Base-by-base conservation (phyloP, 2,113 vertebrate species). In the Xerus inauris region DNA sequence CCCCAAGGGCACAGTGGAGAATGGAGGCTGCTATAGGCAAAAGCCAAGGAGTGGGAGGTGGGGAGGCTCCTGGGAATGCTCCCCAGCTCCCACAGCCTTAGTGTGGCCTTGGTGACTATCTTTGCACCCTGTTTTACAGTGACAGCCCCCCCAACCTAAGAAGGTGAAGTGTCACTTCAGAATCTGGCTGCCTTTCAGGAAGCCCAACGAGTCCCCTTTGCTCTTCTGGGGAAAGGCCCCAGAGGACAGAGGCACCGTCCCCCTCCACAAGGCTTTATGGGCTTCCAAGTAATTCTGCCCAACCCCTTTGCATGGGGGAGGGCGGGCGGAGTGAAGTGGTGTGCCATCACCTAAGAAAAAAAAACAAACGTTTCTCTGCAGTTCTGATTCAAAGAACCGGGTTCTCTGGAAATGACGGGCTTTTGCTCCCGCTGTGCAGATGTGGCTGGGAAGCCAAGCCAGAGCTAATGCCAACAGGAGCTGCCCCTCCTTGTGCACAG, bases 271-370 rank as follows among this genome's bases (percentile, higher is more conserved):
- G 0, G 1, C 73, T 17, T 32, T 35, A 30, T 28, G 6, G 32
- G 12, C 24, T 75, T n/a, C 42, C 51, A 13, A 51, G 73, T 69
- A 75, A 49, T 22, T 45, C 47, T 13, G 51, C 54, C 35, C 82
- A 67, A 22, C 54, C 45, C 89, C 81, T n/a, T n/a, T n/a, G n/a
- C n/a, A n/a, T n/a, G n/a, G n/a, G n/a, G n/a, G n/a, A n/a, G n/a
- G n/a, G n/a, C n/a, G n/a, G n/a, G n/a, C n/a, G n/a, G n/a, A n/a
- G n/a, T 57, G 54, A 24, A 38, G 95, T 26, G 87, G 64, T 47
- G 81, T 76, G 35, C 77, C 67, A 87, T 67, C 84, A 93, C 97
- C 94, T 97, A 93, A 92, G 71, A 65, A 87, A 92, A 92, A 51
- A 9, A 88, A 82, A 91, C 76, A 73, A 75, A 57, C 59, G 40